Base-by-base conservation (phyloP, 1,140 invertebrate species). In the Pemphigus obesinymphae region DNA sequence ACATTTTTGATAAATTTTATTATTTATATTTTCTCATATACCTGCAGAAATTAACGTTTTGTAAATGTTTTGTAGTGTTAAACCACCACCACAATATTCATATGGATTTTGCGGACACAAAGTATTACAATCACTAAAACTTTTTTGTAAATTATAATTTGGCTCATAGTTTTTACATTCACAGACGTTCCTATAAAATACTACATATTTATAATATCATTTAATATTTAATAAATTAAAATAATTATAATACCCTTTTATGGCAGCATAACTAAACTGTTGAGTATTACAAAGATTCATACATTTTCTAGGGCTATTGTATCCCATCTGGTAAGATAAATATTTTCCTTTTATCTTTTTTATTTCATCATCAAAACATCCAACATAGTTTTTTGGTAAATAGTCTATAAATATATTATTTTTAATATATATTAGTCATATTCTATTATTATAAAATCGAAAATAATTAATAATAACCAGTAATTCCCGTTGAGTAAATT, bases 391-490 rank as follows among this genome's bases (percentile, higher is more conserved):
- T 37, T 58, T 80, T 29, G 76, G 31, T 29, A 63, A 2, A 45
- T 29, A 43, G n/a, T 80, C 76, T 80, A 17, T n/a, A 80, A 80
- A n/a, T n/a, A 43, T 20, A 17, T 55, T 58, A n/a, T 75, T 76
- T 31, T 31, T 8, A 73, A 17, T 58, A 23, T 55, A 17, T 58
- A 23, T 55, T 37, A 76, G 2, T 26, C 55, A 53, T 15, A 45
- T 72, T 17, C 23, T 13, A 55, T 13, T 58, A 26, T 26, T 15
- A 58, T 15, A 58, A 95, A 87, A 94, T 94, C 91, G 94, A 94
- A 84, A 94, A 93, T 87, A 94, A 96, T 82, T 10, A 40, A 5
- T 5, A 40, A 4, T 40, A 40, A 40, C 37, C 37, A 10, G 37
- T 40, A 40, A 40, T 40, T 40, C 37, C 37, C 10, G 37, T 40